Evolutionary conservation across 2,797 vertebrate species (phyloP).

Genomic region (Alcedo quadribrachys): DNA sequence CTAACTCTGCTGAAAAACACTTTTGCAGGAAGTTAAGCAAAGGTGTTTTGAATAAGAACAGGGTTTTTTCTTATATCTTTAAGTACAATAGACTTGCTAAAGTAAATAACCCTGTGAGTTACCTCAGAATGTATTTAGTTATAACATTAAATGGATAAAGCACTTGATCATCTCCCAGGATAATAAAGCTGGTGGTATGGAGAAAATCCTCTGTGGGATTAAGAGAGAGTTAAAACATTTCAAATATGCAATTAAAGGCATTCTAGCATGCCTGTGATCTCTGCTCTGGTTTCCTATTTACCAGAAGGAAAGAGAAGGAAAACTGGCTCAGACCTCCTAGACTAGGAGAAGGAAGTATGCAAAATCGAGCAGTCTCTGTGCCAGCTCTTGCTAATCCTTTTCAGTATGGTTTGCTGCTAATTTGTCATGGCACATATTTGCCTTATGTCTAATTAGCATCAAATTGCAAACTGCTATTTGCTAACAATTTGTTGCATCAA

Average conservation of each 20-base stretch:
- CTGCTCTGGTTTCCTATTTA: constrained; percentile 64
- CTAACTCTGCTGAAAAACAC: constrained; percentile 11
- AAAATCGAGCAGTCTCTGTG: constrained; percentile 77
- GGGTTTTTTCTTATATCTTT: constrained; percentile 13
- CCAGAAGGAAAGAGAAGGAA: constrained; percentile 43
- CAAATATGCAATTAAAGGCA: constrained; percentile 53
- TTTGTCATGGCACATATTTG: constrained; percentile 86
- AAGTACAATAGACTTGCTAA: constrained; percentile 39
- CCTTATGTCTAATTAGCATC: constrained; percentile 88
- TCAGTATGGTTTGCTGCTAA: constrained; percentile 86
- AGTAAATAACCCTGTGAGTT: constrained; percentile 61
- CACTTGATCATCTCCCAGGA: constrained; percentile 55
- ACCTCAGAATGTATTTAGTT: constrained; percentile 49
- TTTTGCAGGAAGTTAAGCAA: constrained; percentile 16
- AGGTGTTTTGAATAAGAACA: constrained; percentile 38
- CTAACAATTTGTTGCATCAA: constrained; percentile 88
- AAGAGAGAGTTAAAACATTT: constrained; percentile 45
- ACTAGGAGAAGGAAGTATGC: constrained; percentile 77
- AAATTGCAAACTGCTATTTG: constrained; percentile 88
- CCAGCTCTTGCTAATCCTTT: constrained; percentile 81
- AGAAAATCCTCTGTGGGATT: background rate
- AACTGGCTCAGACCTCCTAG: constrained; percentile 75
- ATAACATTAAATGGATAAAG: constrained; percentile 58
- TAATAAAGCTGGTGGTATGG: constrained; percentile 50
- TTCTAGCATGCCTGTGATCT: constrained; percentile 66